These are phyloP conservation scores for Nebria salina DNA, from an alignment of 2,888 invertebrate genomes.

Conservation along the genomic window DNA sequence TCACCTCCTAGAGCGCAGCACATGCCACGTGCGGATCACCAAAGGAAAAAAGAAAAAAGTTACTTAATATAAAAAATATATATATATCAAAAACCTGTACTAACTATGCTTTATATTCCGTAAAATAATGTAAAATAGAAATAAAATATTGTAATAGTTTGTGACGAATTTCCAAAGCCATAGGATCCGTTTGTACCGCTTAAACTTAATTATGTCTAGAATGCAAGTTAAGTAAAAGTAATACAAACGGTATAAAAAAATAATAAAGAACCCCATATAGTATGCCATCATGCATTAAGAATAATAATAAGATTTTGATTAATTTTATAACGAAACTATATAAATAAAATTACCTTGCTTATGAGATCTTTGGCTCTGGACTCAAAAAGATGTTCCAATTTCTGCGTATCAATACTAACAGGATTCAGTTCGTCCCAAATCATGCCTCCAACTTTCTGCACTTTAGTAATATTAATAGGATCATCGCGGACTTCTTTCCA, in stretches of 20 bases:
- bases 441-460: slow-evolving; percentile 68
- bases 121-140: not conserved
- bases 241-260: not conserved
- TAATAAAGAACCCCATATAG: not conserved
- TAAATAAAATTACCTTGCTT: slow-evolving; percentile 75
- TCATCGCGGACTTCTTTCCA: slow-evolving; percentile 95
- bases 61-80: slow-evolving; percentile 25
- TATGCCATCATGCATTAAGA: slow-evolving; percentile 29
- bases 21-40: slow-evolving; percentile 60
- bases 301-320: not conserved
- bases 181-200: not conserved
- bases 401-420: slow-evolving; percentile 88
- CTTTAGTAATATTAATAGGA: slow-evolving; percentile 69
- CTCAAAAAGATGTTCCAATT: slow-evolving; percentile 96
- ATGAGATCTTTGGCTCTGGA: slow-evolving; percentile 94
- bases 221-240: not conserved
- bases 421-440: slow-evolving; percentile 93
- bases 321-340: slow-evolving; percentile 51
- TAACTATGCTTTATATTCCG: not conserved
- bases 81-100: slow-evolving; percentile 6
- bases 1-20: slow-evolving; percentile 62
- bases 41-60: slow-evolving; percentile 58
- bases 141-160: not conserved
- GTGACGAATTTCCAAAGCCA: not conserved
- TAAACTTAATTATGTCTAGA: slow-evolving; percentile 16